phyloP scores from a whole-genome alignment of 2,113 vertebrate species.

The Synodontis membranacea region DNA sequence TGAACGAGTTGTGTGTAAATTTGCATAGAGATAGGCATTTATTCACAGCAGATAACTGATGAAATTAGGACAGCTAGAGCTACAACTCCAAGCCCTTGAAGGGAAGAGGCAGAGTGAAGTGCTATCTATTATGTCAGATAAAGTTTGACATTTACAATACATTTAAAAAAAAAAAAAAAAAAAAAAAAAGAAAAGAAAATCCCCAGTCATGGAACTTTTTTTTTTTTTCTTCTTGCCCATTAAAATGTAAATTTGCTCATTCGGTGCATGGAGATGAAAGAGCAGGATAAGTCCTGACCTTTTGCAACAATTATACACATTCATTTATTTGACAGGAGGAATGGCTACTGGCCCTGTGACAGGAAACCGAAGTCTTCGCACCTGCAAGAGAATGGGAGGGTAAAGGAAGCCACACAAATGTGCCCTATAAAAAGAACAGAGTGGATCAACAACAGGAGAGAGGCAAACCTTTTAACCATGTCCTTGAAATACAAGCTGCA shows the following conservation, averaged over 20 bases:
- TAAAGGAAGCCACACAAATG: conserved; percentile 93
- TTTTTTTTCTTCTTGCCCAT: conserved; percentile 62
- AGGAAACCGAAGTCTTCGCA: conserved; percentile 95
- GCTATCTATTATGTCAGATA: conserved; percentile 44
- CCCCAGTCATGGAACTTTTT: conserved; percentile 76
- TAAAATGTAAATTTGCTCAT: conserved; percentile 75
- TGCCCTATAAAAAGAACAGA: conserved; percentile 98
- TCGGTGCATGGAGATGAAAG: conserved; percentile 72
- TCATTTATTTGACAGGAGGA: conserved; percentile 88
- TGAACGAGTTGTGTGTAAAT: conserved; percentile 13
- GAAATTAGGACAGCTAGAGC: conserved; percentile 20
- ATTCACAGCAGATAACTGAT: conserved; percentile 26
- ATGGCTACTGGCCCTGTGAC: conserved; percentile 99
- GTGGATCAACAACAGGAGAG: conserved; percentile 97
- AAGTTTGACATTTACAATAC: conserved; percentile 52
- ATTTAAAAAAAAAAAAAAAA: conserved; percentile 51
- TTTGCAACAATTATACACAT: conserved; percentile 79
- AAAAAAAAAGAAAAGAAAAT: conserved; percentile 55
- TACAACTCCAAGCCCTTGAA: conserved; percentile 41
- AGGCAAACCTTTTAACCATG: conserved; percentile 99
- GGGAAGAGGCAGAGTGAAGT: conserved; percentile 25
- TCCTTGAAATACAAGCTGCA: conserved; percentile 99
- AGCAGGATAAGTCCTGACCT: conserved; percentile 73
- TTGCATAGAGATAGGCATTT: background rate
- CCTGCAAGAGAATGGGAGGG: conserved; percentile 93